Conservation (phyloP, 1,140 invertebrate genomes). For the Drosophila neocordata region DNA sequence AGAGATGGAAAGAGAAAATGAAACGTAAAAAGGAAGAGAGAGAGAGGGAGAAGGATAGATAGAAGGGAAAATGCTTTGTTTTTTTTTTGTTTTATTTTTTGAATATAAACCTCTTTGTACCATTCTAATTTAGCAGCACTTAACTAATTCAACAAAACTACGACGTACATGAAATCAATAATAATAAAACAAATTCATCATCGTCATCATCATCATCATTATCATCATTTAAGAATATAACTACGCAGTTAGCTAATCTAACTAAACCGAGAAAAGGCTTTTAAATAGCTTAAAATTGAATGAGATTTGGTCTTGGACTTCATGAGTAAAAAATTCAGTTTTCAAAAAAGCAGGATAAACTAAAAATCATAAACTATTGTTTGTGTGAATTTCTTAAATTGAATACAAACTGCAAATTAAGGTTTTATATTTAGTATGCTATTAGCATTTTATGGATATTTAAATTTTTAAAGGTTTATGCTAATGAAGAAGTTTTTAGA, state of each 20-base stretch:
- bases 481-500: slow-evolving; percentile 12
- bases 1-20: slow-evolving; percentile 15
- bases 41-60: not conserved
- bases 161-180: slow-evolving; percentile 73
- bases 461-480: slow-evolving; percentile 14
- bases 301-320: no score
- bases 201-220: slow-evolving; percentile 52
- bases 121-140: slow-evolving; percentile 66
- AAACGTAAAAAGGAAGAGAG: not conserved
- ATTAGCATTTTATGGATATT: not conserved
- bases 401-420: not conserved
- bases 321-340: no score
- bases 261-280: slow-evolving; percentile 33
- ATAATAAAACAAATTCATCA: slow-evolving; percentile 33
- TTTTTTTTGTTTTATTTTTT: slow-evolving; percentile 22
- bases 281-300: slow-evolving; percentile 22
- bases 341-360: not conserved
- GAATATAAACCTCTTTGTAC: slow-evolving; percentile 28
- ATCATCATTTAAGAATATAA: slow-evolving; percentile 50
- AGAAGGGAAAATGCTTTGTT: slow-evolving; percentile 6
- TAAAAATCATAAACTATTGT: no score
- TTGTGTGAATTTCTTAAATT: no score
- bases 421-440: not conserved
- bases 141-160: slow-evolving; percentile 78
- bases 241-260: slow-evolving; percentile 75